Percentiles rank a stretch among this genome's conserved stretches.
phyloP scores from a whole-genome alignment of 2,113 vertebrate genomes.

The Semicossyphus pulcher region DNA sequence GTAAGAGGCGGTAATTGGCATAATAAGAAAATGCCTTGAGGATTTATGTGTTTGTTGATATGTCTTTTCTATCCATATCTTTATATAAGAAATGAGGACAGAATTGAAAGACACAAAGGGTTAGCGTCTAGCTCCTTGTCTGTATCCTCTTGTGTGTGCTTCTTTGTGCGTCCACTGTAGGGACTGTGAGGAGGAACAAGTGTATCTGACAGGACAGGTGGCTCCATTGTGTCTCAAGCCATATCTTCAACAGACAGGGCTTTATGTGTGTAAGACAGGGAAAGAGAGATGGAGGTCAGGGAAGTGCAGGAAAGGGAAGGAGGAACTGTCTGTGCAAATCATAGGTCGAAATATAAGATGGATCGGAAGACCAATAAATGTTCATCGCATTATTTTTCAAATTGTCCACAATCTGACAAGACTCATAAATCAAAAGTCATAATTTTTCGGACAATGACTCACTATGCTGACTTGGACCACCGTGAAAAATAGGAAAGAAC shows the following conservation, averaged over 20 bases:
- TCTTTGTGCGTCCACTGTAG: conserved; percentile 1
- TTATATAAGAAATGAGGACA: not conserved
- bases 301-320: not conserved
- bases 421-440: conserved; percentile 7
- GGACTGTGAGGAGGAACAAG: conserved; percentile 38
- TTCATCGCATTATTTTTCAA: not conserved
- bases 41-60: not conserved
- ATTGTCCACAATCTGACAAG: not conserved
- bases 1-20: not conserved
- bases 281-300: conserved; percentile 1
- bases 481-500: not conserved
- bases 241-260: conserved; percentile 57
- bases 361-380: not conserved
- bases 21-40: conserved; percentile 7
- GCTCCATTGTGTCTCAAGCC: conserved; percentile 72
- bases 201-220: conserved; percentile 76
- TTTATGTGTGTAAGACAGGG: conserved; percentile 36
- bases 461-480: conserved; percentile 1
- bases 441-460: not conserved
- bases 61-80: conserved; percentile 18
- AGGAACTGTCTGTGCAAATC: conserved; percentile 11
- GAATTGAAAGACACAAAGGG: not conserved
- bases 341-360: conserved; percentile 6
- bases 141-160: not conserved
- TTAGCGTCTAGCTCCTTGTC: conserved; percentile 11